phyloP scores from a whole-genome alignment of 2,888 invertebrate genomes.

The Pristionchus arcanus region DNA sequence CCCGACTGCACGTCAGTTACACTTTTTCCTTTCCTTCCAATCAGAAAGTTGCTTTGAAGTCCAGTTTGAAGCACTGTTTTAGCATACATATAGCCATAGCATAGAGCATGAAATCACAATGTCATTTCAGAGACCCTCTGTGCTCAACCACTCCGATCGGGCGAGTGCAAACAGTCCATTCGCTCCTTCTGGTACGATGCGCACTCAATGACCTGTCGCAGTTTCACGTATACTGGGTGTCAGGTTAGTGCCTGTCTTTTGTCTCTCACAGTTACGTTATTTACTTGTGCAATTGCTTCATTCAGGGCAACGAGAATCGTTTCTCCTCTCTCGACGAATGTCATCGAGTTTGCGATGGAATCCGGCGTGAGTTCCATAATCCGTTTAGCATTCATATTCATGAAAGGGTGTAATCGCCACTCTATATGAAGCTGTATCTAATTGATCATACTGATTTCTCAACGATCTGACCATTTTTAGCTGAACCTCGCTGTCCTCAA shows the following conservation, averaged over 20 bases:
- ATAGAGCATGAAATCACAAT: no score
- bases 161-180: slow-evolving; percentile 71
- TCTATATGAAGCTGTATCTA: no score
- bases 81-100: no score
- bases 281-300: no score
- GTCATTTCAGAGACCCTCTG: slow-evolving; percentile 67
- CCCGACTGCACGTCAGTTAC: slow-evolving; percentile 63
- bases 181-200: slow-evolving; percentile 65
- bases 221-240: slow-evolving; percentile 51
- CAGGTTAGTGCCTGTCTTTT: no score
- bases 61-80: no score
- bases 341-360: slow-evolving; percentile 60
- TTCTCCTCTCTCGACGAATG: slow-evolving; percentile 70
- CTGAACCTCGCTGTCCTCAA: slow-evolving; percentile 51
- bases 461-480: not conserved
- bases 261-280: no score
- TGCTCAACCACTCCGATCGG: slow-evolving; percentile 67
- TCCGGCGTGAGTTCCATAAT: slow-evolving; percentile 43
- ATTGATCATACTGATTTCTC: no score
- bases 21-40: no score
- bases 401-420: no score
- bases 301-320: slow-evolving; percentile 70
- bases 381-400: no score
- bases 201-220: slow-evolving; percentile 6
- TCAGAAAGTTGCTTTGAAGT: no score